Evolutionary conservation across 1,140 invertebrate species (phyloP), one percentile per base, ranked within the genome.

Genomic region (Pogonognathellus flavescens): DNA sequence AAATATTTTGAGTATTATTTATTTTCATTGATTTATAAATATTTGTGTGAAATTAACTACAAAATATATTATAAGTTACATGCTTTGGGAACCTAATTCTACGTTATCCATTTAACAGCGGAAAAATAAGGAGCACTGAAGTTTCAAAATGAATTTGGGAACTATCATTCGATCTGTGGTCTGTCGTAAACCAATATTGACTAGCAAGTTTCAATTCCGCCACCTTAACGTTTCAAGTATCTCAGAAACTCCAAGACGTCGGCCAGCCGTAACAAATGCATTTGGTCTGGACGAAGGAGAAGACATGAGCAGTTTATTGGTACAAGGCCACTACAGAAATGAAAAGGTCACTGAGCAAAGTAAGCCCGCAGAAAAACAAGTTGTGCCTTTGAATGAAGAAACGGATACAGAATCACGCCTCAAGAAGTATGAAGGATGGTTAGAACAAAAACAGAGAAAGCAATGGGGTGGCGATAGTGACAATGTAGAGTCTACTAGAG

Each of bases 81-180:
- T 6, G 31, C 1, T 1, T 3, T 41, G 31, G 31, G 31, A 41
- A 41, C 31, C 31, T 41, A 41, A 41, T 41, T 41, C 31, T 41
- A 41, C 31, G 6, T 41, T 41, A 41, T 41, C 31, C 31, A 41
- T 41, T 41, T 41, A 41, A 41, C 31, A 41, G 31, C 31, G 31
- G 31, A 41, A 41, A 41, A 41, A 41, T 41, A 41, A 41, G 31
- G 31, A 41, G 31, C n/a, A n/a, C n/a, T 41, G 31, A 41, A 41
- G 22, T 14, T 55, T 55, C 22, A 66, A 66, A 66, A 66, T 66
- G 62, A 66, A 66, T 66, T 66, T 66, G 62, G 62, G 62, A 66
- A 66, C 13, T 6, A 6, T 41, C 31, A 20, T 66, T 66, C 20
- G 62, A 66, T 66, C 62, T 25, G 13, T 66, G 11, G 11, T 25